Base-by-base conservation (phyloP, 2,113 vertebrate species). In the Catharus minimus region DNA sequence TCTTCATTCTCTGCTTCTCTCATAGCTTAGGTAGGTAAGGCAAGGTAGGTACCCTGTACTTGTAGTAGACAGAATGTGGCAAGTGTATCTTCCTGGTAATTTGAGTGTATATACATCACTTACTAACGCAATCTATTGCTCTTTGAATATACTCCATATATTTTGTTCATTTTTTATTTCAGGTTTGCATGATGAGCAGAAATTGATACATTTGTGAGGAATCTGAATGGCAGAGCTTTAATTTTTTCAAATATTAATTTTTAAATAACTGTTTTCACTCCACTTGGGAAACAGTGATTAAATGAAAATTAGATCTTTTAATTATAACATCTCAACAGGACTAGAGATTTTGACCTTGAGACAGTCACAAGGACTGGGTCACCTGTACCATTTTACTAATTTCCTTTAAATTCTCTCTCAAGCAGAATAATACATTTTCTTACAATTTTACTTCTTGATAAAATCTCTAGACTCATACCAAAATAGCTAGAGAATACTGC, bases 381-480 rank as follows among this genome's bases (percentile, higher is more conserved):
- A 85, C 44, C 33, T 50, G 20, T 43, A 33, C 17, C 11, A 56
- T 88, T 93, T 90, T 87, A 36, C 11, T 88, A 12, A 66, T 86
- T 86, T 16, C n/a, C 27, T 93, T 61, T 91, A 4, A 30, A 66
- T 65, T 62, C 44, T 77, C 23, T 94, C 68, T 78, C 19, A 72
- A 52, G 15, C 15, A 86, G 32, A 89, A 58, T 60, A 65, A 82
- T 57, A 69, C 39, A 28, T 71, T 90, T 93, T 86, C 72, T 94
- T 89, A 83, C 89, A 89, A 15, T 55, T 94, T 81, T 93, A 78
- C 46, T 94, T 92, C 61, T 79, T 94, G 65, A 71, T 92, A 66
- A 88, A 84, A n/a, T 84, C 62, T 91, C 85, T 68, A 86, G 89
- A 61, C 21, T 15, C 32, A 52, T 81, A 90, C 77, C 20, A 83